Conservation (phyloP, 2,113 vertebrate species). For the Ailurus styani region DNA sequence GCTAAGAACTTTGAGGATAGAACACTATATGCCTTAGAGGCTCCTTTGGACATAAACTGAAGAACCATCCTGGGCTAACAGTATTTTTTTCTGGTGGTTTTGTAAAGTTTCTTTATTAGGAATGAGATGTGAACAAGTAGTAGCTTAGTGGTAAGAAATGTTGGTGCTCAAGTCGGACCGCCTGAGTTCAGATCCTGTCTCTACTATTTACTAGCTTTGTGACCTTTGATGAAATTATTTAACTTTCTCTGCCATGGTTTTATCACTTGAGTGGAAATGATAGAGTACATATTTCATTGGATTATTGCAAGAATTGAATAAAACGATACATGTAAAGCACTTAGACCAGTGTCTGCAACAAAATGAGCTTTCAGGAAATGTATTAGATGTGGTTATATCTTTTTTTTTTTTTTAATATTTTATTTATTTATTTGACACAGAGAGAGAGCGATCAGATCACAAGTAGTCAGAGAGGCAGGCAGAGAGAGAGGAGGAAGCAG, state of each 20-base stretch:
- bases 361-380: neutral
- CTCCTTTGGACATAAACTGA: neutral
- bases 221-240: neutral
- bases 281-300: neutral
- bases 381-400: neutral
- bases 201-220: neutral
- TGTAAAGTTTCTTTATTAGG: neutral
- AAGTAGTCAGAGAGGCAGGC: too few species aligned
- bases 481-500: too few species aligned
- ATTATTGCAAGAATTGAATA: neutral
- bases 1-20: neutral
- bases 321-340: neutral
- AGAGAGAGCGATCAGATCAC: too few species aligned
- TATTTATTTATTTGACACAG: too few species aligned
- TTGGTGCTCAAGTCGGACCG: neutral
- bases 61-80: neutral
- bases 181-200: neutral
- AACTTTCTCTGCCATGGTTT: neutral
- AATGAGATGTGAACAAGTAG: neutral
- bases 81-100: neutral
- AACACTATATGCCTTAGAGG: neutral
- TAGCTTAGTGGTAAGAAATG: neutral
- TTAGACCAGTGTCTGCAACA: neutral
- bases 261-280: neutral
- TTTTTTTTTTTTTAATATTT: too few species aligned